Evolutionary conservation across 2,113 vertebrate genomes (phyloP).

Genomic region (Rattus rattus): DNA sequence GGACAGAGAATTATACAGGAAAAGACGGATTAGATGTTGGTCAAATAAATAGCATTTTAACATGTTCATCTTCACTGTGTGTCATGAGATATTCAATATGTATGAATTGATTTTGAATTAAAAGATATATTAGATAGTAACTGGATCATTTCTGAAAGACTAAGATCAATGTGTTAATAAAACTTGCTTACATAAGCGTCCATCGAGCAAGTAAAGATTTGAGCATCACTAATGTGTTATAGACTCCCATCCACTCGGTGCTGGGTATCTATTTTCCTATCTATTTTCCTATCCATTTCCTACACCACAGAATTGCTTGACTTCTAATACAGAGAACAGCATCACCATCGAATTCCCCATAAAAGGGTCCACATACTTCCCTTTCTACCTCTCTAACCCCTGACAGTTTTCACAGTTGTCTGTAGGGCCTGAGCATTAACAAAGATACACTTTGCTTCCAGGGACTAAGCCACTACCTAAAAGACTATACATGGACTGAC

Average conservation of each 20-base stretch:
- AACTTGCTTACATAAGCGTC: not conserved
- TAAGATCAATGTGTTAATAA: not conserved
- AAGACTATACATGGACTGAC: no score
- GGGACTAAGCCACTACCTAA: no score
- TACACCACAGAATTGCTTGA: not conserved
- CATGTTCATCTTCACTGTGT: not conserved
- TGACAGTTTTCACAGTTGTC: not conserved
- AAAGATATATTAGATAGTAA: not conserved
- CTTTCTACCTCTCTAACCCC: not conserved
- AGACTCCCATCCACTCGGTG: not conserved
- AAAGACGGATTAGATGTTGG: not conserved
- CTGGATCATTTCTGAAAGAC: not conserved
- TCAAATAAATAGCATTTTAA: constrained; percentile 26
- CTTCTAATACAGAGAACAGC: not conserved
- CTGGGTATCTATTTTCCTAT: not conserved
- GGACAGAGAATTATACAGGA: not conserved
- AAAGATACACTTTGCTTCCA: not conserved
- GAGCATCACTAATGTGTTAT: not conserved
- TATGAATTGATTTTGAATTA: constrained; percentile 17
- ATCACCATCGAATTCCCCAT: not conserved
- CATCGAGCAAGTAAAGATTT: not conserved
- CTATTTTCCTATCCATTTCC: not conserved
- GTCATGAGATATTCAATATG: not conserved
- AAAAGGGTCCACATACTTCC: not conserved
- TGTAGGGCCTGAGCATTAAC: not conserved